These are phyloP conservation scores for Sorex maritimensis DNA, from an alignment of 2,797 vertebrate species.

Conservation along the genomic window DNA sequence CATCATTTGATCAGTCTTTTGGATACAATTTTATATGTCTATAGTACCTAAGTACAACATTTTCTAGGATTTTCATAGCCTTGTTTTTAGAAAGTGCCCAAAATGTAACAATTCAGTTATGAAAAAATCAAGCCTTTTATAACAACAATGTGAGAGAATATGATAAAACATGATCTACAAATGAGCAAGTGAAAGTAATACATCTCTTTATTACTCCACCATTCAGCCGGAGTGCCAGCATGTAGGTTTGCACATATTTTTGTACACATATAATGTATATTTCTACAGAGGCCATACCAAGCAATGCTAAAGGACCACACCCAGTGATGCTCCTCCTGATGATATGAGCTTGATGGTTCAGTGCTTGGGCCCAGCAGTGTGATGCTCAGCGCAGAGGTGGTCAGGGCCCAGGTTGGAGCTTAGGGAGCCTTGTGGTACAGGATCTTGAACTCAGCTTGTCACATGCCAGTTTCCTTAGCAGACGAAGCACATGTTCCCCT, in stretches of 20 bases:
- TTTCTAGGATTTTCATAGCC: neutral
- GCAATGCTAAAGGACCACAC: no score
- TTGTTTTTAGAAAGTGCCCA: conserved; percentile 39
- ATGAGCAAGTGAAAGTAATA: neutral
- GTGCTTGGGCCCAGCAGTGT: no score
- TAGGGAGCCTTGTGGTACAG: no score
- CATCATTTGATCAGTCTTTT: conserved; percentile 3
- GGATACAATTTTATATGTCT: neutral
- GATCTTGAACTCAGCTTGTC: no score
- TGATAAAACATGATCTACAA: conserved; percentile 7
- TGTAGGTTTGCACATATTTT: neutral
- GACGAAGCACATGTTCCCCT: no score
- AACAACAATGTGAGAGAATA: neutral
- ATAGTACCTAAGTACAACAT: neutral
- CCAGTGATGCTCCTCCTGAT: no score
- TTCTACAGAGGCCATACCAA: no score
- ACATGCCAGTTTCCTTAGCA: no score
- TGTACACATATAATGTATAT: neutral
- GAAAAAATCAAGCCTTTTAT: neutral
- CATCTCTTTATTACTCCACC: neutral
- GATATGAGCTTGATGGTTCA: no score
- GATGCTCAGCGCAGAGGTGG: no score
- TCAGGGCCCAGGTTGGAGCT: no score
- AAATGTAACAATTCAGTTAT: conserved; percentile 22
- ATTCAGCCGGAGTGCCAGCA: neutral